Base-by-base conservation (phyloP, 2,888 invertebrate genomes). In the Agonopterix arenella region DNA sequence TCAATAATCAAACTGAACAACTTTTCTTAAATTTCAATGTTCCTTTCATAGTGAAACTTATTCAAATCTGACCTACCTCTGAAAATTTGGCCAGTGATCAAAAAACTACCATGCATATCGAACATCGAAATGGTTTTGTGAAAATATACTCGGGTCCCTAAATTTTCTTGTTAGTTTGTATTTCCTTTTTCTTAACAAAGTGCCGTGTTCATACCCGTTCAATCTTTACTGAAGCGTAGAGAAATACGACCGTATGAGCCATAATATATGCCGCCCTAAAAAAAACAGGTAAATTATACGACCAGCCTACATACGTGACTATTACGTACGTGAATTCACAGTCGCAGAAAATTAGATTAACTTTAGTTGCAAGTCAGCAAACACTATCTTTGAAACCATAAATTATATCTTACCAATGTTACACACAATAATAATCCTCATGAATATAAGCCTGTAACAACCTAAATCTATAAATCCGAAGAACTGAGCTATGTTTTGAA, bases 321-420 rank as follows among this genome's bases (percentile, higher is more conserved):
- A 61, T 60, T 58, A 64, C 58, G 62, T 64, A 81, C 81, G 80
- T 83, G 82, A 76, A 68, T 66, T 68, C 73, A 70, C 66, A 69
- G 68, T 64, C 68, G 76, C 80, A 77, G 79, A 84, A 83, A 76
- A 80, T 80, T 82, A 76, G 77, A 83, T 82, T 83, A 78, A 66
- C 68, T 77, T 67, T 67, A 69, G 66, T 67, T 62, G 69, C 68
- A 59, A 71, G 70, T 79, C 80, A 79, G 81, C 80, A 76, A 73
- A 28, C 43, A 13, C 11, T 40, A 40, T 40, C 10, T 28, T 5
- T 28, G 28, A 28, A 5, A 28, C 28, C 28, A 28, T 28, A 28
- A 28, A 28, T 28, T 28, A 28, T 28, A 28, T 28, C 28, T 28
- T 28, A 28, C 28, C 28, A 28, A 28, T 28, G 28, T 28, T 28